Conservation (phyloP, 2,113 vertebrate species). For the Xenopus laevis region DNA sequence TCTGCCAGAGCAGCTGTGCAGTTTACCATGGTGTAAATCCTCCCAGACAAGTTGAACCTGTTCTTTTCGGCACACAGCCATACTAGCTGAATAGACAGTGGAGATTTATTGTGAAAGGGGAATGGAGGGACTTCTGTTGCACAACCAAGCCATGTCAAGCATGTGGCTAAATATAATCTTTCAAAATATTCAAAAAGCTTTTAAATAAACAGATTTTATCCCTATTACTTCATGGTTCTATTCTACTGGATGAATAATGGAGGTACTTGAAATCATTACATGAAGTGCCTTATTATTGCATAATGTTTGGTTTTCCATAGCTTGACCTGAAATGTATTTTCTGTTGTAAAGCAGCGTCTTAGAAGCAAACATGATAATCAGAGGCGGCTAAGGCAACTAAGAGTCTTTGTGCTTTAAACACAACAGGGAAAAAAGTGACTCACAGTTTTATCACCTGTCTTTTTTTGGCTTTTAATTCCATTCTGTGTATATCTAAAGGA, state of each 20-base stretch:
- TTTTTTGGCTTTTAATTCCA: neutral
- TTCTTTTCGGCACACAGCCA: slow-evolving; percentile 76
- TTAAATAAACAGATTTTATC: slow-evolving; percentile 60
- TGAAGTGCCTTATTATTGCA: slow-evolving; percentile 3
- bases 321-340: slow-evolving; percentile 1
- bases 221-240: slow-evolving; percentile 54
- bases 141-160: slow-evolving; percentile 62
- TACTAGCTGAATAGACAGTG: slow-evolving; percentile 65
- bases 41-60: slow-evolving; percentile 80
- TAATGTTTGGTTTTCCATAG: slow-evolving; percentile 30
- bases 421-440: neutral
- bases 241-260: slow-evolving; percentile 50
- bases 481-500: neutral
- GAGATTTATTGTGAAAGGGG: slow-evolving; percentile 76
- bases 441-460: neutral
- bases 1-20: slow-evolving; percentile 73
- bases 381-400: neutral
- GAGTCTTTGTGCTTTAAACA: neutral
- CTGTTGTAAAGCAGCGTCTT: neutral
- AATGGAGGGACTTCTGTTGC: slow-evolving; percentile 68
- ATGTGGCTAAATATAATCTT: slow-evolving; percentile 61
- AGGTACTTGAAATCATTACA: slow-evolving; percentile 6
- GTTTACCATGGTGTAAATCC: slow-evolving; percentile 75
- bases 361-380: neutral
- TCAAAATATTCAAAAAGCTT: slow-evolving; percentile 58